Percentiles rank a stretch among this genome's conserved stretches.
Evolutionary conservation across 2,113 vertebrate species (phyloP).

Genomic region (Capreolus pygargus): DNA sequence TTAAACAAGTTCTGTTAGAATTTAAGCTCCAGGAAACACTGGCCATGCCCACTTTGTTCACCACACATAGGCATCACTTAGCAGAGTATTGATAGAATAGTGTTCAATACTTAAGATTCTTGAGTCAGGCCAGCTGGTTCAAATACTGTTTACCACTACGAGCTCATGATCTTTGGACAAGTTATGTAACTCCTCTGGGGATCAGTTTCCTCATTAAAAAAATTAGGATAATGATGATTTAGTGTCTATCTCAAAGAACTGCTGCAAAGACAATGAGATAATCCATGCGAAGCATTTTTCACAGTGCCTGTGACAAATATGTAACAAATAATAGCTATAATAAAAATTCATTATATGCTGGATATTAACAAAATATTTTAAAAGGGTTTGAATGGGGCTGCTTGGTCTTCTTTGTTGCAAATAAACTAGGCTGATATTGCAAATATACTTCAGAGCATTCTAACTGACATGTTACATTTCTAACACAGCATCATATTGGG

Average conservation of each 20-base stretch:
- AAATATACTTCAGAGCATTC: not conserved
- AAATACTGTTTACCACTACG: not conserved
- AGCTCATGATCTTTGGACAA: not conserved
- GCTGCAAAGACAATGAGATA: not conserved
- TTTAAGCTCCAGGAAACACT: not conserved
- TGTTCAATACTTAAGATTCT: not conserved
- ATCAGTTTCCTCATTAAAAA: not conserved
- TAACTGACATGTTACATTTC: not conserved
- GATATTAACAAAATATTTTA: not conserved
- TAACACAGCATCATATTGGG: not conserved
- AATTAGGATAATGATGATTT: not conserved
- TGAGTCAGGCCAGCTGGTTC: not conserved
- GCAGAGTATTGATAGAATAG: not conserved
- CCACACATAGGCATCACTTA: accelerated
- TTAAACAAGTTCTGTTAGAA: not conserved
- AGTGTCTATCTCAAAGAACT: not conserved
- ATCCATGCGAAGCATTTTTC: not conserved
- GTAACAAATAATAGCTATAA: not conserved
- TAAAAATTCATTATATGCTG: not conserved
- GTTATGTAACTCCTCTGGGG: not conserved
- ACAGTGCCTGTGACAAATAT: not conserved
- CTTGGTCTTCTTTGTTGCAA: not conserved
- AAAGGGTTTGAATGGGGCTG: not conserved
- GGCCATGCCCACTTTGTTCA: not conserved
- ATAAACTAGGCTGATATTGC: not conserved